Base-by-base conservation (phyloP, 2,113 vertebrate species). In the Myodes glareolus region DNA sequence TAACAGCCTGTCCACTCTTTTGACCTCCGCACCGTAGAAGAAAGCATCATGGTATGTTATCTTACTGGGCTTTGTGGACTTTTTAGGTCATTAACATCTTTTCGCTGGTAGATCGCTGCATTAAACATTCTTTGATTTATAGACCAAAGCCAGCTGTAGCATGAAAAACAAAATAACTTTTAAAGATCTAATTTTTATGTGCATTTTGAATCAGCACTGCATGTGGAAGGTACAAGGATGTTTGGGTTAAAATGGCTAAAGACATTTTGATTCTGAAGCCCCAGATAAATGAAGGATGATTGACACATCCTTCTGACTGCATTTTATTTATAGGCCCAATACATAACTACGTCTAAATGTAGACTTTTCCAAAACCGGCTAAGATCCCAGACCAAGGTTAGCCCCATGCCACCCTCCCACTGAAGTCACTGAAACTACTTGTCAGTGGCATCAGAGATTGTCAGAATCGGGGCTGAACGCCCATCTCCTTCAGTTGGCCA, bases 291-390 rank as follows among this genome's bases (percentile, higher is more conserved):
- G 67, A 2, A 52, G 25, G 19, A 63, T 52, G 42, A 29, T 61
- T 45, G n/a, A 36, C 55, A 70, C 88, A 55, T 52, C 29, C 84
- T 72, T 47, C n/a, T 75, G 31, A 92, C 77, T 96, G 88, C 65
- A 45, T 97, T 94, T 91, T 96, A 55, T 76, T 93, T 96, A 31
- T 90, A 80, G 52, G 73, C 9, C 88, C 47, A 63, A 76, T 73
- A n/a, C 80, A 14, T 92, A 86, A 82, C 39, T 95, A 14, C 31
- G 84, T 31, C 81, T 58, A 78, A 88, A 88, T 16, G 50, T 5
- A 50, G 90, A 19, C 72, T 76, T 95, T 76, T 61, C 16, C 70
- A 29, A 70, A 55, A 61, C 45, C 67, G 45, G 25, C 55, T 31
- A 50, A 52, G 84, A 76, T 95, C 36, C 86, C 25, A 39, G 72